phyloP scores from a whole-genome alignment of 2,113 vertebrate species.

The Labeo rohita region DNA sequence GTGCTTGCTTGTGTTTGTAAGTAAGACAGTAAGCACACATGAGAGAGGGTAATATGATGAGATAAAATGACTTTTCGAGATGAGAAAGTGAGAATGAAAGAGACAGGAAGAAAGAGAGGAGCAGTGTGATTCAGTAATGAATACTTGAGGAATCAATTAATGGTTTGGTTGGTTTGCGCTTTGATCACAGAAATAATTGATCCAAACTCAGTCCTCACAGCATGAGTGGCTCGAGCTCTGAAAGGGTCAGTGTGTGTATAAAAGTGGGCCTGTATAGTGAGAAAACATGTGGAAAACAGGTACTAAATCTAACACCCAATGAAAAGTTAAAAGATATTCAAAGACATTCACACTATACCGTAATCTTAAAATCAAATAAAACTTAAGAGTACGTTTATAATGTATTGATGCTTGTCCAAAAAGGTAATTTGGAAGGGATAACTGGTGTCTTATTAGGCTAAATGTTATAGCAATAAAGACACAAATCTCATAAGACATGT shows the following conservation, averaged over 20 bases:
- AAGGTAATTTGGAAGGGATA: background rate
- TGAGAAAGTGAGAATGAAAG: constrained; percentile 19
- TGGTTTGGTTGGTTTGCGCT: constrained; percentile 61
- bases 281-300: constrained; percentile 13
- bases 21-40: constrained; percentile 25
- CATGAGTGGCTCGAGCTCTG: constrained; percentile 25
- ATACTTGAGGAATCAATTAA: constrained; percentile 61
- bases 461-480: background rate
- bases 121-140: constrained; percentile 57
- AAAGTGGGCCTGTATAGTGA: background rate
- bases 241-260: constrained; percentile 44
- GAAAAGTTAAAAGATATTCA: background rate
- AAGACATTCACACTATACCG: background rate
- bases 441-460: background rate
- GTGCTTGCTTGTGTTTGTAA: background rate
- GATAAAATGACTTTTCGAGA: constrained; percentile 38
- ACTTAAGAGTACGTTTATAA: background rate
- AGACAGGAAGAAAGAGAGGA: constrained; percentile 51
- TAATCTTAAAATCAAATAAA: background rate
- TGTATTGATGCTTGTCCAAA: background rate
- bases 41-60: background rate
- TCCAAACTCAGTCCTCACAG: constrained; percentile 44
- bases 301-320: background rate
- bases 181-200: constrained; percentile 72
- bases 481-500: background rate